A percentile compares a stretch with the other conserved stretches of the same genome.
These are phyloP conservation scores for Ageneiosus marmoratus DNA, from an alignment of 2,113 vertebrate genomes.

Conservation along the genomic window DNA sequence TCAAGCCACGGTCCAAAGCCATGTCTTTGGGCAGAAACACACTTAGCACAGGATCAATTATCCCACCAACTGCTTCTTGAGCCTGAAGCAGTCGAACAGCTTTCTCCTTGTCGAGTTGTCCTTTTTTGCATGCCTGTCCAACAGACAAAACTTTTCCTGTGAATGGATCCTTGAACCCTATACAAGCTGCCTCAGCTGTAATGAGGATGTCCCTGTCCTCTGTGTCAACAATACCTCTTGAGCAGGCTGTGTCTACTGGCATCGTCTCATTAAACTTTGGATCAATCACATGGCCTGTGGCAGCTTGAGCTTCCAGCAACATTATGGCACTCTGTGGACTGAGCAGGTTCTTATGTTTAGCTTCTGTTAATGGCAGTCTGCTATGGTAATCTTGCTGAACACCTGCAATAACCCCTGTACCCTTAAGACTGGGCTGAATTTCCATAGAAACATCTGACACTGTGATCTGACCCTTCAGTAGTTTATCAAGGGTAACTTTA, in stretches of 20 bases:
- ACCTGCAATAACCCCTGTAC: constrained; percentile 86
- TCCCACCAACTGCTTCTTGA: constrained; percentile 88
- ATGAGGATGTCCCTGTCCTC: constrained; percentile 86
- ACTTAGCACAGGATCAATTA: constrained; percentile 88
- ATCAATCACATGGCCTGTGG: constrained; percentile 90
- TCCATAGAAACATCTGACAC: constrained; percentile 84
- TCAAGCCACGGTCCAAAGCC: constrained; percentile 87
- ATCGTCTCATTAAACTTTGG: constrained; percentile 84
- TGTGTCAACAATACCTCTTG: constrained; percentile 88
- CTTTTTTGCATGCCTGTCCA: constrained; percentile 90
- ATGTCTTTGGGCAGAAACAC: constrained; percentile 88
- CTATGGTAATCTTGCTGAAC: constrained; percentile 77
- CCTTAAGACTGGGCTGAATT: constrained; percentile 87
- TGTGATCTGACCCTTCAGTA: constrained; percentile 84
- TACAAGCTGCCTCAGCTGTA: constrained; percentile 87
- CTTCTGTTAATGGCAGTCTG: constrained; percentile 87
- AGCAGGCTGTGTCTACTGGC: constrained; percentile 84
- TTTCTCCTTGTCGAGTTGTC: constrained; percentile 78
- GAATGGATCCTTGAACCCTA: constrained; percentile 90
- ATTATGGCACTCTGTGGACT: constrained; percentile 80
- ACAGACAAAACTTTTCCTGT: constrained; percentile 86
- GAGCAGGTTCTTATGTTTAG: constrained; percentile 84
- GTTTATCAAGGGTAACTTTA: constrained; percentile 81
- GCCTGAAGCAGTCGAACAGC: constrained; percentile 88
- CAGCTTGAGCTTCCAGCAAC: constrained; percentile 93